Evolutionary conservation across 2,797 vertebrate genomes (phyloP).

Genomic region (Moxostoma hubbsi): DNA sequence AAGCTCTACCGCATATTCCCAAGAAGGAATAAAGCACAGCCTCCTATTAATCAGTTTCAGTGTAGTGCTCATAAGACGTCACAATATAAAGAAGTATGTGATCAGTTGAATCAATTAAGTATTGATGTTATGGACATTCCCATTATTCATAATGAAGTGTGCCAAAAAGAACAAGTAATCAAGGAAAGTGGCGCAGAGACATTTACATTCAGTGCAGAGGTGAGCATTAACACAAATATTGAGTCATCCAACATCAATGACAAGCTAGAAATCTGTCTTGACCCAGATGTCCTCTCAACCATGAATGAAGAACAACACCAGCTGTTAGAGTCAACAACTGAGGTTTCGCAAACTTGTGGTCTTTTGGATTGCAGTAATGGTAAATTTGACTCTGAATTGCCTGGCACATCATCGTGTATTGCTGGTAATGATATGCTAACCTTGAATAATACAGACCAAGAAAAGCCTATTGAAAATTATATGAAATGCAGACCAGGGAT

Average conservation of each 20-base stretch:
- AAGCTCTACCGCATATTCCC: slow-evolving; percentile 75
- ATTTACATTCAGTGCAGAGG: slow-evolving; percentile 49
- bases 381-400: not conserved
- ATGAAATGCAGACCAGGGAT: slow-evolving; percentile 46
- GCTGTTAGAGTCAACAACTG: not conserved
- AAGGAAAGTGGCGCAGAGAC: slow-evolving; percentile 31
- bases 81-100: not conserved
- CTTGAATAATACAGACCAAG: slow-evolving; percentile 26
- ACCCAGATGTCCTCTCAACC: slow-evolving; percentile 5
- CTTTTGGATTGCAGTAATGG: slow-evolving; percentile 18
- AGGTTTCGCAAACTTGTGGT: slow-evolving; percentile 5
- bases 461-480: slow-evolving; percentile 12
- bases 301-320: slow-evolving; percentile 9
- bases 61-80: not conserved
- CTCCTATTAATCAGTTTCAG: slow-evolving; percentile 14
- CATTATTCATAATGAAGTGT: slow-evolving; percentile 4
- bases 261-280: not conserved
- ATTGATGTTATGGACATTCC: not conserved
- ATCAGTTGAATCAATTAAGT: slow-evolving; percentile 21
- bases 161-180: not conserved
- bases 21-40: slow-evolving; percentile 59
- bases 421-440: slow-evolving; percentile 18
- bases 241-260: not conserved
- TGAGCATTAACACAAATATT: slow-evolving; percentile 28
- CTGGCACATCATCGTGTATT: slow-evolving; percentile 1